phyloP scores from a whole-genome alignment of 1,140 invertebrate genomes.

The Drosophila persimilis region DNA sequence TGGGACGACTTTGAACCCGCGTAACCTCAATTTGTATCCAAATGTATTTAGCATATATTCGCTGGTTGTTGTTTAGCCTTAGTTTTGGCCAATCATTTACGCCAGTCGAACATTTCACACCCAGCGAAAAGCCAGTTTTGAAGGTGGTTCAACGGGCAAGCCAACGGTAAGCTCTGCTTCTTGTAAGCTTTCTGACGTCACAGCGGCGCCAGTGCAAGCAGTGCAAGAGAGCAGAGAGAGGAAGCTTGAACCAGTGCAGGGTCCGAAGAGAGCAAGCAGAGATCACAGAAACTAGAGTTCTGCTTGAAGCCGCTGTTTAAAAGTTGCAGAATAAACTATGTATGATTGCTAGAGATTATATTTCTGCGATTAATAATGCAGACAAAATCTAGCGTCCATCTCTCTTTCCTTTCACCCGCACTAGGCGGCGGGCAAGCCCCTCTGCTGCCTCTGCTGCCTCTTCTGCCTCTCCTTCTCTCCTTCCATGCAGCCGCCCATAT shows the following conservation, averaged over 20 bases:
- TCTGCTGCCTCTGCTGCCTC: neutral
- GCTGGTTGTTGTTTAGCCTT: slow-evolving; percentile 47
- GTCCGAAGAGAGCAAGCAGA: too few relatives aligned
- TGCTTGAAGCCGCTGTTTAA: too few relatives aligned
- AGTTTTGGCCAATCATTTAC: slow-evolving; percentile 69
- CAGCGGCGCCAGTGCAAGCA: neutral
- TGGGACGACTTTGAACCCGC: slow-evolving; percentile 26
- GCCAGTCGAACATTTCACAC: slow-evolving; percentile 46
- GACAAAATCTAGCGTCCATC: slow-evolving; percentile 25
- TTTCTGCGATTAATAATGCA: slow-evolving; percentile 28
- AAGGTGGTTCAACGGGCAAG: slow-evolving; percentile 6
- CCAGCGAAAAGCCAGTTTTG: slow-evolving; percentile 35
- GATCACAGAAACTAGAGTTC: too few relatives aligned
- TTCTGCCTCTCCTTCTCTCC: neutral
- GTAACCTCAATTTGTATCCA: slow-evolving; percentile 45
- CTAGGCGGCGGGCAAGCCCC: neutral
- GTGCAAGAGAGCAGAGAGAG: too few relatives aligned
- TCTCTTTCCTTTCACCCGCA: neutral
- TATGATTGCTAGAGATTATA: slow-evolving; percentile 17
- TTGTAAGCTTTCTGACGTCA: slow-evolving; percentile 17
- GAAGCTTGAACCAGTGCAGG: too few relatives aligned
- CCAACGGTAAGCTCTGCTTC: slow-evolving; percentile 19
- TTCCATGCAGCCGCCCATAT: slow-evolving; percentile 51
- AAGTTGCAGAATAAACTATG: neutral
- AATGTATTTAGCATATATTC: slow-evolving; percentile 22